phyloP scores from a whole-genome alignment of 2,113 vertebrate genomes.

The Dendropsophus ebraccatus region DNA sequence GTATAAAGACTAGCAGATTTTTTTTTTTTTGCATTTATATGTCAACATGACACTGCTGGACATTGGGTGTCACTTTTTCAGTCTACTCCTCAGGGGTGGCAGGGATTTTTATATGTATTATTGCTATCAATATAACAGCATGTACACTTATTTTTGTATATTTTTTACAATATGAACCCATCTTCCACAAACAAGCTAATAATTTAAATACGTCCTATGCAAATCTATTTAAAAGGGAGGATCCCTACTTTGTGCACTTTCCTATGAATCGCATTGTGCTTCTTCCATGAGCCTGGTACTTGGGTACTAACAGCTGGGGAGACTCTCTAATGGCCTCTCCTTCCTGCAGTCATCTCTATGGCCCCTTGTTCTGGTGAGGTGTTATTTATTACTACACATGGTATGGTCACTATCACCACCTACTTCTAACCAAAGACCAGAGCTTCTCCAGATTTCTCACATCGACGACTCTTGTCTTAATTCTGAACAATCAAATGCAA shows the following conservation, averaged over 20 bases:
- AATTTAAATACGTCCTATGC: slow-evolving; percentile 44
- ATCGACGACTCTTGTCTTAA: neutral
- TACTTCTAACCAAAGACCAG: slow-evolving; percentile 29
- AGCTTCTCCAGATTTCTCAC: neutral
- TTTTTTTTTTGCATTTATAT: neutral
- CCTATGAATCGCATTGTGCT: neutral
- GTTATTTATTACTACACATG: neutral
- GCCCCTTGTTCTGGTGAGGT: neutral
- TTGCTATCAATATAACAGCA: slow-evolving; percentile 27
- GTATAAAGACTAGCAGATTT: slow-evolving; percentile 69
- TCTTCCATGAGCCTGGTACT: neutral
- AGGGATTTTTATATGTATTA: slow-evolving; percentile 31
- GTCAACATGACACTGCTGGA: slow-evolving; percentile 7
- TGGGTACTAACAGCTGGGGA: neutral
- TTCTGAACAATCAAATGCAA: slow-evolving; percentile 1
- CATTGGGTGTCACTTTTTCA: neutral
- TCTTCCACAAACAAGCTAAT: neutral
- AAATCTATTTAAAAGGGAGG: slow-evolving; percentile 31
- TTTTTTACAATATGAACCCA: slow-evolving; percentile 12
- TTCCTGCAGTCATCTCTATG: neutral
- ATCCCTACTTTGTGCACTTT: slow-evolving; percentile 21
- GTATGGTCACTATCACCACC: neutral
- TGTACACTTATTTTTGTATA: slow-evolving; percentile 58
- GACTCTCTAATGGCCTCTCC: too few relatives aligned
- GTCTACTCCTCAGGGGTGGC: neutral